These are phyloP conservation scores for Trachelus stipa DNA, from an alignment of 2,888 invertebrate species.

Conservation along the genomic window DNA sequence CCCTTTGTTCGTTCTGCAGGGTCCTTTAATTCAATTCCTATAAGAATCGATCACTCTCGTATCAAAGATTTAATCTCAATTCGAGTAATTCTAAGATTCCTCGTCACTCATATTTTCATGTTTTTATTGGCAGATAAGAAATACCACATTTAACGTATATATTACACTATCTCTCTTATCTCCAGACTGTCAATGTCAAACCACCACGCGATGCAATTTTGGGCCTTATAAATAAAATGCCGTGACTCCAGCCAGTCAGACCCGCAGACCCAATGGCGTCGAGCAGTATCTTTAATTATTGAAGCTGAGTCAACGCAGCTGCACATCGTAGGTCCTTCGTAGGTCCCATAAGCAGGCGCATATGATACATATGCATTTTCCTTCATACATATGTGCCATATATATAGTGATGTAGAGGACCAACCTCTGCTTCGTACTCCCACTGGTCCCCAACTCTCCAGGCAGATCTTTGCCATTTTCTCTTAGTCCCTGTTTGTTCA, in stretches of 20 bases:
- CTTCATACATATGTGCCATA: background rate
- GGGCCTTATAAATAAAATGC: background rate
- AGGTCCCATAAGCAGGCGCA: background rate
- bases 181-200: background rate
- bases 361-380: background rate
- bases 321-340: slow-evolving; percentile 8
- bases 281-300: slow-evolving; percentile 41
- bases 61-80: background rate
- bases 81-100: too few species aligned
- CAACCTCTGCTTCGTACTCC: background rate
- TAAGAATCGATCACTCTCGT: background rate
- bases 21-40: background rate
- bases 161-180: background rate
- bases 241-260: background rate
- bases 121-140: background rate
- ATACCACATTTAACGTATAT: background rate
- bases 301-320: slow-evolving; percentile 37
- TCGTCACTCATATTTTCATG: background rate
- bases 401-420: slow-evolving; percentile 17
- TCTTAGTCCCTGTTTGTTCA: slow-evolving; percentile 25
- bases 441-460: background rate
- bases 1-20: background rate
- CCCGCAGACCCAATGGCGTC: slow-evolving; percentile 35
- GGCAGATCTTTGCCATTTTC: slow-evolving; percentile 20
- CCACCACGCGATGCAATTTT: background rate